Base-by-base conservation (phyloP, 2,797 vertebrate genomes). In the Prunella strophiata region DNA sequence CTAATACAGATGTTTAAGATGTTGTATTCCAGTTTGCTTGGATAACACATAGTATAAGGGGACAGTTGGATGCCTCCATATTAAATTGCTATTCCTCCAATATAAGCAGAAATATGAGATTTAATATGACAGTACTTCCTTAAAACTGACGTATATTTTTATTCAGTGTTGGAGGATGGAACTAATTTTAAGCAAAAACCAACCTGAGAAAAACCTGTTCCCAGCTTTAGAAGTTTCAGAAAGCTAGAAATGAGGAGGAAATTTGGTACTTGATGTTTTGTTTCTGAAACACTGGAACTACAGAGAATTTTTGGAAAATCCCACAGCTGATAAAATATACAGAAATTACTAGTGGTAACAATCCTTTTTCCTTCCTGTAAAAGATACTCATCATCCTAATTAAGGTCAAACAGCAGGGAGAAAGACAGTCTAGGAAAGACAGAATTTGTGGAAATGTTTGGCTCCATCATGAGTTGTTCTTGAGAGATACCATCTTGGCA, bases 181-280 rank as follows among this genome's bases (percentile, higher is more conserved):
- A 67, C 6, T 57, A 54, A 16, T 5, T 55, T 21, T n/a, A 61
- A 81, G n/a, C 4, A 76, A 73, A 89, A 80, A 22, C 0, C 16
- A 71, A 11, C 9, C 27, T 40, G 32, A 17, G 18, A 67, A 89
- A 89, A 87, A 55, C 3, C 6, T 74, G 6, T 66, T 77, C 16
- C 26, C 30, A 61, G 8, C 11, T 52, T 40, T 21, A 26, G 18
- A 80, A 54, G 13, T 43, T 91, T 83, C 57, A 75, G 65, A 72
- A 80, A 83, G 5, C 22, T 68, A 17, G 3, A 8, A n/a, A 47
- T 78, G 16, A 52, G 29, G 21, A 54, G 18, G 14, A 50, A 45
- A 40, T 36, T 42, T 1, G 9, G 4, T 70, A 15, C 30, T 10
- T 2, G 3, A 21, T 20, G 2, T 4, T 40, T 7, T 63, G 5